Evolutionary conservation across 2,113 vertebrate genomes (phyloP).

Genomic region (Corydoras sp.): DNA sequence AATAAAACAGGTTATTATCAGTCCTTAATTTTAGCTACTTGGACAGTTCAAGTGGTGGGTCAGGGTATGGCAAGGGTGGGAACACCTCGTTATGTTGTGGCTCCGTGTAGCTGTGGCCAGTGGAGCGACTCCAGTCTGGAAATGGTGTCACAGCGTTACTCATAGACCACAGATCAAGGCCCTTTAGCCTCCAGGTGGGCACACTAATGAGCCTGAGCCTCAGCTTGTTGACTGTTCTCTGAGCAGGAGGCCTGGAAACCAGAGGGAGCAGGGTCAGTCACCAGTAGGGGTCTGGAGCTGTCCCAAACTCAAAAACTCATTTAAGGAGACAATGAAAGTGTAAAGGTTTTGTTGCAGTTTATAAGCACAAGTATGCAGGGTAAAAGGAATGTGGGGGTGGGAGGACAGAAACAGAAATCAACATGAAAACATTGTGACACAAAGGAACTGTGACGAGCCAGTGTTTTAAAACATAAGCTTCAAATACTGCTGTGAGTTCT

Average conservation of each 20-base stretch:
- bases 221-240: conserved; percentile 66
- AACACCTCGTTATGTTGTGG: conserved; percentile 25
- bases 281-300: conserved; percentile 54
- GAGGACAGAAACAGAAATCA: conserved; percentile 11
- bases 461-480: too few relatives aligned
- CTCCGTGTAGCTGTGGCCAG: conserved; percentile 30
- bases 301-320: conserved; percentile 39
- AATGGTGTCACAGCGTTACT: conserved; percentile 60
- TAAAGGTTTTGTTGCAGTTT: conserved; percentile 29
- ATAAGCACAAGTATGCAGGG: not conserved
- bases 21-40: conserved; percentile 20
- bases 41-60: conserved; percentile 58
- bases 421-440: not conserved
- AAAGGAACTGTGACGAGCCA: not conserved
- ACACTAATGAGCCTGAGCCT: conserved; percentile 76
- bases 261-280: conserved; percentile 53
- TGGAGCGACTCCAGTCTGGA: conserved; percentile 49
- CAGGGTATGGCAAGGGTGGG: conserved; percentile 44
- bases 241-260: conserved; percentile 47
- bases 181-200: conserved; percentile 74
- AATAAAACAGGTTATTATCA: conserved; percentile 27
- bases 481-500: too few relatives aligned
- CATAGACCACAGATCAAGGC: conserved; percentile 75
- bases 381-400: not conserved
- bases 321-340: conserved; percentile 20